Base-by-base conservation (phyloP, 2,113 vertebrate species). In the Varanus salvator region DNA sequence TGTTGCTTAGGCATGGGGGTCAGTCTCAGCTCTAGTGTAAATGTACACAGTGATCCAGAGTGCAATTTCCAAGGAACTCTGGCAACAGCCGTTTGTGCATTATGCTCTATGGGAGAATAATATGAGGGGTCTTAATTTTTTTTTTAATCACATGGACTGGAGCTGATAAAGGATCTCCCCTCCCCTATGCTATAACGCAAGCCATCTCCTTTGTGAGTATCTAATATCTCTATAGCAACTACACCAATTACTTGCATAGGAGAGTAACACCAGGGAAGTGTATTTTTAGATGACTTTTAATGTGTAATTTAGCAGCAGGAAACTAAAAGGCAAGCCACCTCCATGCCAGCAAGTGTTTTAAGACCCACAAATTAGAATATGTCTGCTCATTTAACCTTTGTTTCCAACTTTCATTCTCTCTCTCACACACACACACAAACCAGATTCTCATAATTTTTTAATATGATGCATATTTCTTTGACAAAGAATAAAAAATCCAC, bases 261-360 rank as follows among this genome's bases (percentile, higher is more conserved):
- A 90, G 34, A 57, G 60, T 54, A 86, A 85, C 90, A 80, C 93
- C 90, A 89, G 25, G 23, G 74, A 78, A 34, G 17, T 64, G 90
- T 91, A 91, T 84, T 90, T 93, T 91, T 82, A 4, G 17, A 71
- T 90, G 81, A 8, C 6, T 82, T 91, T 92, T 82, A 48, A 94
- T 92, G 48, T 34, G 48, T 85, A 85, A 38, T 80, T 52, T 87
- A 87, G 25, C 84, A 50, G 31, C 31, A 89, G 89, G 82, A 93
- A 92, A 87, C 52, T 0, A 92, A 93, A 92, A 34, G 1, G 19
- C 90, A 4, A 64, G 6, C 27, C 86, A 44, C 71, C 71, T 80
- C 84, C 44, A 69, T 85, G 7, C 1, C 8, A 87, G 80, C 86
- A 17, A 85, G 60, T 64, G 54, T 11, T 93, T 29, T 27, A 68